Conservation (phyloP, 2,888 invertebrate genomes). For the Pristionchus exspectatus region DNA sequence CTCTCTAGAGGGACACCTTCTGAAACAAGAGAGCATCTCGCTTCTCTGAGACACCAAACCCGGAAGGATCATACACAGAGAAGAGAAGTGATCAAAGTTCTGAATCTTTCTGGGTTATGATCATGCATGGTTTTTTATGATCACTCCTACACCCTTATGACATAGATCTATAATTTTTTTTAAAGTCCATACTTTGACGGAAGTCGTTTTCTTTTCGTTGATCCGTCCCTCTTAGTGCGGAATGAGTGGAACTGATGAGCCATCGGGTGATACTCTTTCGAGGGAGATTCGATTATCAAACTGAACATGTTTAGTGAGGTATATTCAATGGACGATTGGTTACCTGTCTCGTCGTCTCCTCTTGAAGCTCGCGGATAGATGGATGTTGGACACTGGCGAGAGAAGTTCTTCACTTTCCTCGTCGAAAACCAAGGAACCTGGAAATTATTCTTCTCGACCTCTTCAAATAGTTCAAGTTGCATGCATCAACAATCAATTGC, state of each 20-base stretch:
- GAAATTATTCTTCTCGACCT: background rate
- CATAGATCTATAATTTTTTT: too few relatives aligned
- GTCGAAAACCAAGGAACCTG: constrained; percentile 43
- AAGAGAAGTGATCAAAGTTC: background rate
- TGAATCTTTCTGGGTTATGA: background rate
- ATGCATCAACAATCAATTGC: background rate
- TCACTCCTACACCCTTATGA: too few relatives aligned
- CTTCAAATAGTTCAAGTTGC: background rate
- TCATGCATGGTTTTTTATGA: too few relatives aligned
- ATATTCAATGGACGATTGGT: background rate
- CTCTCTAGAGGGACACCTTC: background rate
- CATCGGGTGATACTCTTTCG: constrained; percentile 23
- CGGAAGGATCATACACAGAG: background rate
- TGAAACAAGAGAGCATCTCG: background rate
- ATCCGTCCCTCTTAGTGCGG: constrained; percentile 21
- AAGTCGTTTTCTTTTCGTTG: constrained; percentile 17
- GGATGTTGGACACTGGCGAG: constrained; percentile 31
- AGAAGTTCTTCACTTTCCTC: constrained; percentile 47
- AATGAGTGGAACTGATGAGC: constrained; percentile 53
- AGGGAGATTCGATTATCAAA: constrained; percentile 38
- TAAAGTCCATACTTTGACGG: background rate
- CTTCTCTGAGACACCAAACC: background rate
- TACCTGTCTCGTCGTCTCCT: constrained; percentile 41
- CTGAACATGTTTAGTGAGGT: background rate
- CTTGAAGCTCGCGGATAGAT: constrained; percentile 31